phyloP scores from a whole-genome alignment of 2,888 invertebrate species.

The Dichetophora obliterata region DNA sequence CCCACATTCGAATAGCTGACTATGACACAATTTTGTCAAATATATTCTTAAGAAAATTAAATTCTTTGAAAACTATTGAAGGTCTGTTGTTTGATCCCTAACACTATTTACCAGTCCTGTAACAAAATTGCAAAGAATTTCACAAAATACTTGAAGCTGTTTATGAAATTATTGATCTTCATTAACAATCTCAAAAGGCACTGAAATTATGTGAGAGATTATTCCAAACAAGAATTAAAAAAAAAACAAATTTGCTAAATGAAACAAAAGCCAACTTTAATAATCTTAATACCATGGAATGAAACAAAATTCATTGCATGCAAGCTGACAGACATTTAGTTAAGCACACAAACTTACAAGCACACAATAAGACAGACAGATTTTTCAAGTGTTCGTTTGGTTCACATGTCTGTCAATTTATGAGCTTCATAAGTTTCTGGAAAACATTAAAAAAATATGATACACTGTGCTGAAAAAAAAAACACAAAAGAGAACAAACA shows the following conservation, averaged over 20 bases:
- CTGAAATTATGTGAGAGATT: neutral
- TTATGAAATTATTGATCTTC: neutral
- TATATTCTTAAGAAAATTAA: no score
- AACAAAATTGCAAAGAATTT: neutral
- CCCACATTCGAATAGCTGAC: no score
- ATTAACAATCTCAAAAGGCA: conserved; percentile 24
- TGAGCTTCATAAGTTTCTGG: conserved; percentile 35
- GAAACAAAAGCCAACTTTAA: neutral
- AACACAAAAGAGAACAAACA: neutral
- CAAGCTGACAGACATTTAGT: neutral
- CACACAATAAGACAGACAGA: neutral
- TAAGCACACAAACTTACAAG: neutral
- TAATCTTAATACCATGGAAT: neutral
- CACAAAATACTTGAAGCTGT: neutral
- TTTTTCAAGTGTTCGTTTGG: conserved; percentile 10
- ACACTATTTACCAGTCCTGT: neutral
- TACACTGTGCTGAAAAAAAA: neutral
- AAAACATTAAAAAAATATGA: conserved; percentile 27
- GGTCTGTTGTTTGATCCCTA: no score
- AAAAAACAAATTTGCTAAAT: neutral
- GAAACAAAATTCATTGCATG: conserved; percentile 1
- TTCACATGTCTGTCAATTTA: conserved; percentile 33
- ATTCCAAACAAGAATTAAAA: neutral
- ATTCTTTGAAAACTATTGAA: no score
- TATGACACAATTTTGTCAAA: no score